Evolutionary conservation across 1,140 invertebrate species (phyloP).

Genomic region (Gerris buenoi): DNA sequence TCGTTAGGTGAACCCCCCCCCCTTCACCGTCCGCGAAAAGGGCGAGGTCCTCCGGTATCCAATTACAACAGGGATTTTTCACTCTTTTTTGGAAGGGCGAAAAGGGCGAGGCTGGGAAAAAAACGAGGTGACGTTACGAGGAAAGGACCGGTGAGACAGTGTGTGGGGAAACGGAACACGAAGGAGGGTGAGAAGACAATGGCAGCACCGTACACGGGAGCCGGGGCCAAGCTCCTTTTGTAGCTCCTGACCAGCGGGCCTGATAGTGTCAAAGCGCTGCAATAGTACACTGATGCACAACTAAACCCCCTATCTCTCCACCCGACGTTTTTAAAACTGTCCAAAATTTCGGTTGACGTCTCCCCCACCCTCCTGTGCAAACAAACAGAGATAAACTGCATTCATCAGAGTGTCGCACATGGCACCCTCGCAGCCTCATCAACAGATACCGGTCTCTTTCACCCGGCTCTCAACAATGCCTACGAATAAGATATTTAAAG

Average conservation of each 20-base stretch:
- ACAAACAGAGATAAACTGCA: neutral
- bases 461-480: no score
- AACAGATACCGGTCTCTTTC: no score
- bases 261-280: neutral
- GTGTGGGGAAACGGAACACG: no score
- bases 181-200: neutral
- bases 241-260: neutral
- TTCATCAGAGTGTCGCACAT: no score
- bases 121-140: no score
- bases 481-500: no score
- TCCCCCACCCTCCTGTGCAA: no score
- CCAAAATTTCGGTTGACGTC: neutral
- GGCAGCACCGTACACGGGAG: neutral
- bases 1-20: neutral
- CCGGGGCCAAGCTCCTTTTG: neutral
- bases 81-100: neutral
- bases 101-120: no score
- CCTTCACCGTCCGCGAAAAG: neutral
- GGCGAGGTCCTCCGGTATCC: neutral
- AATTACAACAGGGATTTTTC: neutral
- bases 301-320: neutral
- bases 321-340: neutral
- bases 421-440: no score
- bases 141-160: no score
- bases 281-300: neutral